Evolutionary conservation across 2,797 vertebrate genomes (phyloP), one percentile per base, ranked within the genome.

Genomic region (Protonibea diacanthus): DNA sequence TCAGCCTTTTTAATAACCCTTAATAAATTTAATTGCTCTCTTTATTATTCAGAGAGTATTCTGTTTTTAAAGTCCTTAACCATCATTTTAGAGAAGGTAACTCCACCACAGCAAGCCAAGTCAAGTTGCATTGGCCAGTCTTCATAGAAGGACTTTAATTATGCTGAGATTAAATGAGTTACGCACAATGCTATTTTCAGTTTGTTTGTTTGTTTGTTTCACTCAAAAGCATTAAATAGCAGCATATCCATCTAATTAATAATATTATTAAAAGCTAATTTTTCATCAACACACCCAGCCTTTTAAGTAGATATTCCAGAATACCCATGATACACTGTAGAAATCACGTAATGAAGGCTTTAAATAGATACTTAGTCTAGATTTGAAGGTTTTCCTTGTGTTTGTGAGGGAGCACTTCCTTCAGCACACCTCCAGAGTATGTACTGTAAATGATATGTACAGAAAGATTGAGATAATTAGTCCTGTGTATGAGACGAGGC

Each of bases 1-100:
- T 77, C 44, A 71, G 74, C 68, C 75, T n/a, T 81, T 85, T 81
- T 80, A 84, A 71, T 74, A 27, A 63, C 4, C 4, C 67, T 65
- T 75, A 72, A 85, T 83, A 75, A 65, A 67, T 91, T 71, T 87
- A 89, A 87, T 88, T 88, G 73, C 60, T 66, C 76, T 67, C 69
- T 69, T 82, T 77, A 61, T 82, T 64, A 61, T 64, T 70, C 61
- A 53, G n/a, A n/a, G n/a, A n/a, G 83, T 74, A 74, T 76, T 81
- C 49, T 20, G 55, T 64, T 74, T 88, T 86, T 78, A 23, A 69
- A 52, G 25, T 68, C 18, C 10, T 23, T 33, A 76, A 71, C 44
- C 69, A 25, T 72, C 48, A 72, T 84, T 71, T 64, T 25, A 75
- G 57, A 71, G 57, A 51, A 23, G 45, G 49, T 58, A 60, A 45